These are phyloP conservation scores for Pitta sordida DNA, from an alignment of 2,113 vertebrate genomes.

Conservation along the genomic window DNA sequence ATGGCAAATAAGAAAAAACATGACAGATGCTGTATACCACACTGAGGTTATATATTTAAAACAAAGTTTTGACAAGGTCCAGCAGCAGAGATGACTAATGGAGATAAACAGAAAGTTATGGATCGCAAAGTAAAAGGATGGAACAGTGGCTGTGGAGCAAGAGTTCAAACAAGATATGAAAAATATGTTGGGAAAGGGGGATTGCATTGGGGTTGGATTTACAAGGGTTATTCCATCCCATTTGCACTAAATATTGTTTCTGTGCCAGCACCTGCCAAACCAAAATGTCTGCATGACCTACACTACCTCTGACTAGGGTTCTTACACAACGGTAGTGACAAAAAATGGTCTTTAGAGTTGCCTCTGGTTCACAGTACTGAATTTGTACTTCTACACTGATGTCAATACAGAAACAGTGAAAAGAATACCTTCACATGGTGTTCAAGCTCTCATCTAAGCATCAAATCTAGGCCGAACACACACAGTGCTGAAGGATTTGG, in stretches of 20 bases:
- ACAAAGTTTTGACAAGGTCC: conserved; percentile 27
- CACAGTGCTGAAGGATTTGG: not conserved
- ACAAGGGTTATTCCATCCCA: not conserved
- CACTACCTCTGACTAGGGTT: not conserved
- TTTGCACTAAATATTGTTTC: not conserved
- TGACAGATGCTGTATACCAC: conserved; percentile 18
- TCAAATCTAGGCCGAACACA: not conserved
- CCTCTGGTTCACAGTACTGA: not conserved
- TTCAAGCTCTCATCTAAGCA: not conserved
- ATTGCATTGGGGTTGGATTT: not conserved
- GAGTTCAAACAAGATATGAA: not conserved
- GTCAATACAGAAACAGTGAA: not conserved
- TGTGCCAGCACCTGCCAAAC: not conserved
- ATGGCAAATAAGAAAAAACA: conserved; percentile 22
- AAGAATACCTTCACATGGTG: not conserved
- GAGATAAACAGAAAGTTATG: conserved; percentile 11
- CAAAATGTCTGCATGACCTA: not conserved
- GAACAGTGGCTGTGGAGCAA: not conserved
- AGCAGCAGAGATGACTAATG: not conserved
- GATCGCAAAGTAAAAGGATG: not conserved
- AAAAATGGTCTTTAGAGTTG: not conserved
- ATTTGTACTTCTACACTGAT: not conserved
- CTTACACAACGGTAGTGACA: fast-evolving
- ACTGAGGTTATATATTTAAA: conserved; percentile 23
- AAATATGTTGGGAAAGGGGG: not conserved